Conservation (phyloP, 2,888 invertebrate genomes). For the Papilio demoleus region DNA sequence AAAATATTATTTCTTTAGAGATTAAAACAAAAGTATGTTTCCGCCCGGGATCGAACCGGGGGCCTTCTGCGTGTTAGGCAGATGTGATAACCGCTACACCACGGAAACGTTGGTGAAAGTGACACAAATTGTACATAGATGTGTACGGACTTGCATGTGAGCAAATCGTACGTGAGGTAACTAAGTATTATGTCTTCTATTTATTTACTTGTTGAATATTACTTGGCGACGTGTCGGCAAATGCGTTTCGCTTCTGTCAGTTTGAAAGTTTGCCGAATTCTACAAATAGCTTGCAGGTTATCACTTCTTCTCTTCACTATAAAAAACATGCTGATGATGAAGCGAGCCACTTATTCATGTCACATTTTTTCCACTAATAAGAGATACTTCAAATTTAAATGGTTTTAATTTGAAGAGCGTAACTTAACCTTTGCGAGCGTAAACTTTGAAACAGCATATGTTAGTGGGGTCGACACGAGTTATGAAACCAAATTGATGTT, state of each 20-base stretch:
- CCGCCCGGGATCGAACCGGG: constrained; percentile 95
- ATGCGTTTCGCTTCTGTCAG: no score
- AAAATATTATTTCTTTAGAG: not conserved
- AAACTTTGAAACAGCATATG: constrained; percentile 7
- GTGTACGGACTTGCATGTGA: not conserved
- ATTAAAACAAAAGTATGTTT: constrained; percentile 82
- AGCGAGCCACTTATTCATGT: not conserved
- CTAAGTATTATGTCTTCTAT: not conserved
- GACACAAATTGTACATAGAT: not conserved
- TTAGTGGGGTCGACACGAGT: constrained; percentile 13
- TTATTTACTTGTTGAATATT: no score
- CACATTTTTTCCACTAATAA: not conserved
- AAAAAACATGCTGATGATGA: no score
- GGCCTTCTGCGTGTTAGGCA: constrained; percentile 96
- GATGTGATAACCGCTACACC: constrained; percentile 95
- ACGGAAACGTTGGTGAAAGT: constrained; percentile 54
- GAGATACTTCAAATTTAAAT: not conserved
- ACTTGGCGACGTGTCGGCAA: no score
- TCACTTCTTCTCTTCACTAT: no score
- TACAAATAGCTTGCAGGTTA: no score
- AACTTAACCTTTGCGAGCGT: no score
- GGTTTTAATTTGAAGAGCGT: not conserved
- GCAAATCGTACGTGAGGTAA: not conserved
- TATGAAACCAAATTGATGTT: constrained; percentile 38
- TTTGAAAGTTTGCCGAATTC: no score